phyloP scores from a whole-genome alignment of 2,888 invertebrate genomes.

The Diplazon laetatorius region DNA sequence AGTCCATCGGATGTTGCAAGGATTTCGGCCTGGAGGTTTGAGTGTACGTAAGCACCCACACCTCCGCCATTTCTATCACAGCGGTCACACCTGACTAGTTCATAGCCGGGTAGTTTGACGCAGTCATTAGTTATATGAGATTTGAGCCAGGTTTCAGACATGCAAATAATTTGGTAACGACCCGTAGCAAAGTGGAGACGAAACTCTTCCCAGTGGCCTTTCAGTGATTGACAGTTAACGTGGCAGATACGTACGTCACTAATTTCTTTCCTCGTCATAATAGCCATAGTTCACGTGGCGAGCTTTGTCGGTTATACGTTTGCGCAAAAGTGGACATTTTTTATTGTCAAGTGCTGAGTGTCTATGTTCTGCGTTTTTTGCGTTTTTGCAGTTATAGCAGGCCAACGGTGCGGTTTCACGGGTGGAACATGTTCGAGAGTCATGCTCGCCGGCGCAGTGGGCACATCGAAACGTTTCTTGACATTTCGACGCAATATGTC shows the following conservation, averaged over 20 bases:
- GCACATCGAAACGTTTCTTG: no score
- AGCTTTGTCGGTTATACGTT: conserved; percentile 7
- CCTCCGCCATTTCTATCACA: not conserved
- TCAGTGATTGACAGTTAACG: conserved; percentile 32
- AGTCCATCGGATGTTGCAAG: no score
- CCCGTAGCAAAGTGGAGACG: not conserved
- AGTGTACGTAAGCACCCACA: not conserved
- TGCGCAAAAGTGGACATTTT: not conserved
- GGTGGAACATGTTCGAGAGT: no score
- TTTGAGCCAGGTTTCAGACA: conserved; percentile 18
- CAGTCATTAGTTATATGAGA: not conserved
- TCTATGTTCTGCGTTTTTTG: not conserved
- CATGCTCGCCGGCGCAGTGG: no score
- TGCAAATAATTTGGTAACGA: conserved; percentile 1
- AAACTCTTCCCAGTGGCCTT: conserved; percentile 19
- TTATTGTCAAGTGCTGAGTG: conserved; percentile 7
- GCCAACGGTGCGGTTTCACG: not conserved
- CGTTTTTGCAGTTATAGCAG: not conserved
- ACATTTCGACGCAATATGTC: no score
- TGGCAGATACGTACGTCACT: not conserved
- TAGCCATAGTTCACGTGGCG: conserved; percentile 23
- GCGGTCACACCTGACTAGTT: not conserved
- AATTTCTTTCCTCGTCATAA: not conserved
- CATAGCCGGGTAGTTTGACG: not conserved
- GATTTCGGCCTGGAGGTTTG: not conserved